Conservation (phyloP, 2,113 vertebrate species). For the Oryzias curvinotus region DNA sequence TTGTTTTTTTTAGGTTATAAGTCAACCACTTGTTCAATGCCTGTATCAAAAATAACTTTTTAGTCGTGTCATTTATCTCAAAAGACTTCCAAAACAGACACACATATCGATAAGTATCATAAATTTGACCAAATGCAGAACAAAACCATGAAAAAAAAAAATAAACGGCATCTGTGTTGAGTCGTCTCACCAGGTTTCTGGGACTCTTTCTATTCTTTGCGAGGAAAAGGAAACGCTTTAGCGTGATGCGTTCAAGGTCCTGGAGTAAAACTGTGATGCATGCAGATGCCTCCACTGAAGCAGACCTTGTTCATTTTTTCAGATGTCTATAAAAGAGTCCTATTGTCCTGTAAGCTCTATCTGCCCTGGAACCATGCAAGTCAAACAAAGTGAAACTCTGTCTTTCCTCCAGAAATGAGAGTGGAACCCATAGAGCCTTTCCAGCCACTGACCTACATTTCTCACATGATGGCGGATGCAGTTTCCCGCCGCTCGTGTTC, state of each 20-base stretch:
- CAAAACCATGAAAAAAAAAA: no score
- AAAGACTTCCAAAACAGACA: no score
- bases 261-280: neutral
- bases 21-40: no score
- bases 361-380: slow-evolving; percentile 55
- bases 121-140: no score
- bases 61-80: no score
- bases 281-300: slow-evolving; percentile 24
- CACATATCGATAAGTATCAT: no score
- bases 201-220: no score
- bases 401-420: slow-evolving; percentile 41
- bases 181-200: no score
- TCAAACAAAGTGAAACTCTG: slow-evolving; percentile 65
- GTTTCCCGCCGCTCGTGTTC: slow-evolving; percentile 2
- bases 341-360: slow-evolving; percentile 44
- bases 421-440: slow-evolving; percentile 46
- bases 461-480: slow-evolving; percentile 23
- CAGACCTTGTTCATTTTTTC: slow-evolving; percentile 43
- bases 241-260: neutral
- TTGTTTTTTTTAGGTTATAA: no score
- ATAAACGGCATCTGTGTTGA: no score
- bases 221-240: no score
- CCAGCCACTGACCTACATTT: slow-evolving; percentile 41
- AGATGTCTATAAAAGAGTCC: slow-evolving; percentile 31
- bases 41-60: no score